Base-by-base conservation (phyloP, 2,888 invertebrate species). In the Blomia tropicalis region DNA sequence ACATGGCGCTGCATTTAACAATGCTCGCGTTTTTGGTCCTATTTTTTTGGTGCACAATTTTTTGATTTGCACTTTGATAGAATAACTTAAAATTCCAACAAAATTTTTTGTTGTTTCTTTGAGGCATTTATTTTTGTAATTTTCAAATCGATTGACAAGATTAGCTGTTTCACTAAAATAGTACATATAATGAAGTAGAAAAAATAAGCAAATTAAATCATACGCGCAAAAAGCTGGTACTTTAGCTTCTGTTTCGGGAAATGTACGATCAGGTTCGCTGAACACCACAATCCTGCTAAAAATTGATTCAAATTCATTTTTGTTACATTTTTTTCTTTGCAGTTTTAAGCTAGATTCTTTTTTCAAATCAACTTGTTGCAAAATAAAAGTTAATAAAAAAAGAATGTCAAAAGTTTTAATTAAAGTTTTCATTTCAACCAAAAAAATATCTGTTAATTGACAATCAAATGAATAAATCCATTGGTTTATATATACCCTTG, bases 301-400 rank as follows among this genome's bases (percentile, higher is more conserved):
- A 31, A 27, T 30, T 14, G 11, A 2, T 36, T 56, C 56, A 56
- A 56, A 56, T 29, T 56, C 29, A 19, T 23, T 56, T 19, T 29
- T 11, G 23, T 56, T 56, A 31, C 56, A 56, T 56, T 56, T 56
- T 7, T 17, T 36, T n/a, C n/a, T n/a, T n/a, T n/a, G n/a, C n/a
- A n/a, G n/a, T n/a, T n/a, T n/a, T n/a, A n/a, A n/a, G n/a, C n/a
- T n/a, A n/a, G n/a, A n/a, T n/a, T n/a, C n/a, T n/a, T n/a, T n/a
- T n/a, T n/a, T n/a, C n/a, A n/a, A n/a, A n/a, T n/a, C n/a, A n/a
- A n/a, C n/a, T n/a, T n/a, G n/a, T n/a, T n/a, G n/a, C n/a, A n/a
- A n/a, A n/a, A n/a, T n/a, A n/a, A n/a, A n/a, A n/a, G n/a, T n/a
- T n/a, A n/a, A n/a, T n/a, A n/a, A n/a, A n/a, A n/a, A n/a, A n/a